Conservation (phyloP, 1,140 invertebrate species). For the Lepidotrigona ventralis region DNA sequence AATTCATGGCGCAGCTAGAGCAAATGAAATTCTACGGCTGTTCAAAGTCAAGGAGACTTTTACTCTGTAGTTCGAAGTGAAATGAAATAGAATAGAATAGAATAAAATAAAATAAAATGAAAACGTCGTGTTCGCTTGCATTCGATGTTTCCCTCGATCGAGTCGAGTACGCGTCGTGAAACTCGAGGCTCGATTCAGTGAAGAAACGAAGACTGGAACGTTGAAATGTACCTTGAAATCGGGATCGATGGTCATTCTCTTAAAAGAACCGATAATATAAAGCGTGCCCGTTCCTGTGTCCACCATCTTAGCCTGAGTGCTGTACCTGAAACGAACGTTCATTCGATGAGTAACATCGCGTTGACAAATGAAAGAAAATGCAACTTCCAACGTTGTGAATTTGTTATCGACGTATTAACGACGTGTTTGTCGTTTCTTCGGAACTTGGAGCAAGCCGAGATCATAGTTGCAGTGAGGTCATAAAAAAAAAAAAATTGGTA, state of each 20-base stretch:
- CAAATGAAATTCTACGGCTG: fast-evolving
- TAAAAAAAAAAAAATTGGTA: no score
- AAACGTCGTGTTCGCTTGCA: no score
- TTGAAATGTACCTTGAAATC: slow-evolving; percentile 84
- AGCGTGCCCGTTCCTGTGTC: slow-evolving; percentile 88
- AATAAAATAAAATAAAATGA: no score
- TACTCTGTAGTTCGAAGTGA: no score
- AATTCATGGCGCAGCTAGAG: background rate
- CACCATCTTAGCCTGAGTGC: slow-evolving; percentile 89
- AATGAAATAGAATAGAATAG: no score
- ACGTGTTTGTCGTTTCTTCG: no score
- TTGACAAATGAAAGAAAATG: background rate
- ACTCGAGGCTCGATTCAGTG: background rate
- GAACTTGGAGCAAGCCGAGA: no score
- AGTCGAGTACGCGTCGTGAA: background rate
- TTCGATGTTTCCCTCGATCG: no score
- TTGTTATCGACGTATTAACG: background rate
- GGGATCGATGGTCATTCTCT: slow-evolving; percentile 84
- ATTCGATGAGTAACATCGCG: background rate
- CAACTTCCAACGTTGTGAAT: background rate
- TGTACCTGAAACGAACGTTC: slow-evolving; percentile 81
- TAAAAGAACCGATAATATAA: slow-evolving; percentile 91
- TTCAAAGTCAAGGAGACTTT: no score
- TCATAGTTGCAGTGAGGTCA: no score
- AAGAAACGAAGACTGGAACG: background rate